phyloP scores from a whole-genome alignment of 1,140 invertebrate genomes.

The Drosophila bocki region DNA sequence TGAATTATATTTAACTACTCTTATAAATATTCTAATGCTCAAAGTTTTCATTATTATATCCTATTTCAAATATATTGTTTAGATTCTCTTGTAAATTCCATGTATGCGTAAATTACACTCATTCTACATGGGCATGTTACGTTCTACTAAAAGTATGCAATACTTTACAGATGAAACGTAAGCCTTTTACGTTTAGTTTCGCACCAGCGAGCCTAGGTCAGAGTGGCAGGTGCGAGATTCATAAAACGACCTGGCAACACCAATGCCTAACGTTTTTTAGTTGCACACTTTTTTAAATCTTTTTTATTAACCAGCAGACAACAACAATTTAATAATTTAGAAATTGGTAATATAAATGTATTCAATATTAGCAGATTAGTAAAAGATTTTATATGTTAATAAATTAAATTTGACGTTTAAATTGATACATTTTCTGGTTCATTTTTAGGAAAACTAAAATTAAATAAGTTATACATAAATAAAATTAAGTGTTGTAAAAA shows the following conservation, averaged over 20 bases:
- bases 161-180: background rate
- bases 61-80: background rate
- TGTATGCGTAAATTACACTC: background rate
- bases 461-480: no score
- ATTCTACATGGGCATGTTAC: background rate
- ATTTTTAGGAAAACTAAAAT: no score
- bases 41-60: background rate
- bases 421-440: no score
- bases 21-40: no score
- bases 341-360: no score
- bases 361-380: no score
- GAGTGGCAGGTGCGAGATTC: background rate
- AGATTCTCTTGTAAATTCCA: background rate
- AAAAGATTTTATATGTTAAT: no score
- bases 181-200: background rate
- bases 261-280: background rate
- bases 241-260: background rate
- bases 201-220: background rate
- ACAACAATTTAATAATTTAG: no score
- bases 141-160: slow-evolving; percentile 5
- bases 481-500: no score
- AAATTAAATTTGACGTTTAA: no score
- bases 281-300: background rate
- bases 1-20: no score
- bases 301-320: no score